Evolutionary conservation across 2,113 vertebrate genomes (phyloP).

Genomic region (Ranitomeya imitator): DNA sequence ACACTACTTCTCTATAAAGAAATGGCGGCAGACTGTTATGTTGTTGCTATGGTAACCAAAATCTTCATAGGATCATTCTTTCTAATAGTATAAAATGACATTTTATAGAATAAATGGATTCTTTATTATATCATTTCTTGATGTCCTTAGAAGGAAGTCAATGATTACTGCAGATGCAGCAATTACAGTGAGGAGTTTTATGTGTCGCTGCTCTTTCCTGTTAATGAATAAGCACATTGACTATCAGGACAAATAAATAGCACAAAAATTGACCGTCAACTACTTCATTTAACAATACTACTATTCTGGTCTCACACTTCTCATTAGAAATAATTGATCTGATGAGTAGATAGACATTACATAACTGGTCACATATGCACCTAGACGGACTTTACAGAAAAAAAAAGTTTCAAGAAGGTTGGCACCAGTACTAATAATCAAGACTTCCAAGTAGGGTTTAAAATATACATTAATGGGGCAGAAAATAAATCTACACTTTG

Average conservation of each 20-base stretch:
- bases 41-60: neutral
- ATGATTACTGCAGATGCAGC: slow-evolving; percentile 5
- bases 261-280: neutral
- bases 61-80: neutral
- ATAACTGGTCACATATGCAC: neutral
- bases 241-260: neutral
- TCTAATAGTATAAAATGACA: neutral
- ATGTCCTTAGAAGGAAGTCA: neutral
- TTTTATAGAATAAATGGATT: slow-evolving; percentile 8
- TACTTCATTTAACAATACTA: neutral
- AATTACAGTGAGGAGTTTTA: slow-evolving; percentile 15
- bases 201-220: slow-evolving; percentile 45
- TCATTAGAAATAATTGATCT: neutral
- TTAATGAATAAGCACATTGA: slow-evolving; percentile 46
- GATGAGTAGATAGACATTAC: neutral
- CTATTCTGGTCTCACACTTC: neutral
- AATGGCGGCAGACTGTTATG: neutral
- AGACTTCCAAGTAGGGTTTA: too few species aligned
- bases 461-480: too few species aligned
- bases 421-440: too few species aligned
- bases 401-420: too few species aligned
- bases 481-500: too few species aligned
- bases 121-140: slow-evolving; percentile 5
- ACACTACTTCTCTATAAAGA: neutral
- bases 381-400: too few species aligned